phyloP scores from a whole-genome alignment of 2,113 vertebrate genomes.

The Rhodinocichla rosea region DNA sequence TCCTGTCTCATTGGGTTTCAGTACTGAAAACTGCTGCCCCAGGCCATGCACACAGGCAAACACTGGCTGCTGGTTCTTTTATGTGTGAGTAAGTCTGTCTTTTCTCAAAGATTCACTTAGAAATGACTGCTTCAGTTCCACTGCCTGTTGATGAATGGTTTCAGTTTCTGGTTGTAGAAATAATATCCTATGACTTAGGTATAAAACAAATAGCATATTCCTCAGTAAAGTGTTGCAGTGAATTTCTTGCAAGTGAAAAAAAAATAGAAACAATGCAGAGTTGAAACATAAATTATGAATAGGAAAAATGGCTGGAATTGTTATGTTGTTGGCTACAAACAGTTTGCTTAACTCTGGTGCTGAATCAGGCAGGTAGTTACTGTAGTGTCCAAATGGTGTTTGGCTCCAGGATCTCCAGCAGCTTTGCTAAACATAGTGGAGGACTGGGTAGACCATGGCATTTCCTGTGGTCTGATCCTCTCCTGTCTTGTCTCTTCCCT shows the following conservation, averaged over 20 bases:
- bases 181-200: not conserved
- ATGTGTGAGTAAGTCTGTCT: not conserved
- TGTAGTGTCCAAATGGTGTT: not conserved
- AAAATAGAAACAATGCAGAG: not conserved
- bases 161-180: not conserved
- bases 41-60: not conserved
- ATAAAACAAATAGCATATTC: rapidly evolving
- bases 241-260: not conserved
- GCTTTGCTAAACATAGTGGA: not conserved
- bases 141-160: not conserved
- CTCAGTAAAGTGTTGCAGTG: not conserved
- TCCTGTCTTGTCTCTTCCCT: not conserved
- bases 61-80: not conserved
- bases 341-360: not conserved
- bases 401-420: not conserved
- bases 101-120: not conserved
- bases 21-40: not conserved
- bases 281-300: not conserved
- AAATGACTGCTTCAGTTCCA: not conserved
- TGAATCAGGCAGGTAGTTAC: not conserved
- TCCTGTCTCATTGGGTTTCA: not conserved
- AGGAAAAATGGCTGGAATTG: not conserved
- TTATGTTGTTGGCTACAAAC: not conserved
- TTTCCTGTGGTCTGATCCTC: not conserved
- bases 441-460: not conserved